Evolutionary conservation across 2,888 invertebrate genomes (phyloP), one percentile per base, ranked within the genome.

Genomic region (Himalopsyche anomala): DNA sequence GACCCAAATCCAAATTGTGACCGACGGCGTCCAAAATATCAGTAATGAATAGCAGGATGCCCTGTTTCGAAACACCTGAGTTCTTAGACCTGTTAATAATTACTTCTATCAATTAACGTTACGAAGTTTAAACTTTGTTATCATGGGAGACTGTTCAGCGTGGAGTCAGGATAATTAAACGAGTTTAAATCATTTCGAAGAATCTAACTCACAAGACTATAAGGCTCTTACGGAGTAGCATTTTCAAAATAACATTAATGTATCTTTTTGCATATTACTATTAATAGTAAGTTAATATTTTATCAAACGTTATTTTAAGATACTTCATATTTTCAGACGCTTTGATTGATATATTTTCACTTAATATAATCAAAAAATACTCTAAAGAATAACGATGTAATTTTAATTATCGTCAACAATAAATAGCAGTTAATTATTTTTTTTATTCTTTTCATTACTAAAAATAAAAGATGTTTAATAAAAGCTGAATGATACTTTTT

Each of bases 21-120:
- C 38, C 74, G 74, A 38, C 74, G 74, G 74, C 74, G 38, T 74
- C 38, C 74, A 36, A 36, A 74, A 74, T 36, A 74, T 19, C 74
- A 38, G 74, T 38, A 74, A 74, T 74, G 74, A 74, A 74, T 36
- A 74, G 19, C 74, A 36, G 62, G 19, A 62, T 62, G 38, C 74
- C 38, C 36, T 36, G 74, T 74, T 74, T 74, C 38, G 15, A 74
- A 74, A 38, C 74, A 74, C 74, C 74, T 74, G 74, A 74, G 74
- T 36, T 38, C 36, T 74, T 12, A 38, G 74, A 74, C 38, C 38
- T 74, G 74, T 74, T 74, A 74, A 36, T 74, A 74, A 74, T 74
- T 74, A 74, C 74, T 74, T 74, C 74, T 74, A 74, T 74, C 74
- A 74, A 74, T 74, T 74, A 74, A 74, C 74, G 38, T 36, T 74